Percentiles rank a stretch among this genome's conserved stretches.
Evolutionary conservation across 2,888 invertebrate genomes (phyloP).

Genomic region (Tortricodes alternella): DNA sequence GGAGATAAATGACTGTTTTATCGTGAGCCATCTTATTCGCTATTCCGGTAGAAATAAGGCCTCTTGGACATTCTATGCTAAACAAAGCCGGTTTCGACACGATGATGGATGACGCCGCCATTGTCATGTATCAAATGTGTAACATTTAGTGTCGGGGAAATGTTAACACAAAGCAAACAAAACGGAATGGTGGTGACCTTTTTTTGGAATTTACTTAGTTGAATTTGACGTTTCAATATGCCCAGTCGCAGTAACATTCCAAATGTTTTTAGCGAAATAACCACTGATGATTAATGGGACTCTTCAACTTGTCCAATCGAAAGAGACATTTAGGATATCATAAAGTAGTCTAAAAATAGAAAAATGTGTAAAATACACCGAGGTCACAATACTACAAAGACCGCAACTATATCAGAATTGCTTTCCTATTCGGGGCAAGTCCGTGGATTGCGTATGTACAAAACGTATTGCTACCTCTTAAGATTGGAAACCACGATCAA

Average conservation of each 20-base stretch:
- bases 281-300: no score
- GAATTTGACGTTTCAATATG: conserved; percentile 13
- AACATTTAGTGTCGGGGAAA: conserved; percentile 27
- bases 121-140: conserved; percentile 46
- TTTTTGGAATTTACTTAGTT: background rate
- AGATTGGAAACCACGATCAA: background rate
- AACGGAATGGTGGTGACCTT: conserved; percentile 15
- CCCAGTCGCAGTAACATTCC: background rate
- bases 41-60: conserved; percentile 46
- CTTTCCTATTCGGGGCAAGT: background rate
- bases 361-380: no score
- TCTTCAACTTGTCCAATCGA: no score
- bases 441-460: background rate
- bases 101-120: conserved; percentile 52
- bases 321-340: no score
- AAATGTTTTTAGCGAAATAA: no score
- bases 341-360: no score
- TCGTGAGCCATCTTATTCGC: conserved; percentile 48
- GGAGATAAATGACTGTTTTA: conserved; percentile 57
- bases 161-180: conserved; percentile 26
- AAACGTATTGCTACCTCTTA: background rate
- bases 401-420: background rate
- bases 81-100: conserved; percentile 54
- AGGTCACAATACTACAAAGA: no score
- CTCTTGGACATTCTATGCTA: conserved; percentile 50